phyloP scores from a whole-genome alignment of 1,140 invertebrate species.

The Drosophila ercepeae region DNA sequence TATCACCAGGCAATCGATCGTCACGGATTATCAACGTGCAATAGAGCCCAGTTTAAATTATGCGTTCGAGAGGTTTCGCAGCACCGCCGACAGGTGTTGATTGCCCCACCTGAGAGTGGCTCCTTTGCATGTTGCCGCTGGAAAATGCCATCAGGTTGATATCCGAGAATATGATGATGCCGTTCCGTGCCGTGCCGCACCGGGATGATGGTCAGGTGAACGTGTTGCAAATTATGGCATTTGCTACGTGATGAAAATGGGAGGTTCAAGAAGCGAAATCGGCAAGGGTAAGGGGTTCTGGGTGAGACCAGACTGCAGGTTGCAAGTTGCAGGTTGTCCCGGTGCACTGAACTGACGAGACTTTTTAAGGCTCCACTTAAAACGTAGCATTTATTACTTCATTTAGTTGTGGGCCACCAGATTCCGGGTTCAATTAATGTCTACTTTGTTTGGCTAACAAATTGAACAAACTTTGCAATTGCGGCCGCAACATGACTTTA shows the following conservation, averaged over 20 bases:
- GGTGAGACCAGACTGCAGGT: neutral
- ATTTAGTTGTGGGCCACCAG: conserved; percentile 46
- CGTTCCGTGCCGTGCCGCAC: conserved; percentile 15
- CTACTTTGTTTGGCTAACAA: conserved; percentile 73
- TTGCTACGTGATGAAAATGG: conserved; percentile 59
- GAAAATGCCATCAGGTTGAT: conserved; percentile 25
- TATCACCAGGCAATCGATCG: conserved; percentile 77
- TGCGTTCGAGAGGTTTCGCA: conserved; percentile 49
- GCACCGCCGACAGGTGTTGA: conserved; percentile 65
- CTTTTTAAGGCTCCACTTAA: neutral
- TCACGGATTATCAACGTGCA: conserved; percentile 77
- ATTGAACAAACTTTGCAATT: conserved; percentile 66
- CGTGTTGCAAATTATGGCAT: conserved; percentile 78
- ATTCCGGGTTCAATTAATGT: conserved; percentile 77
- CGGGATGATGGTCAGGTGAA: conserved; percentile 36
- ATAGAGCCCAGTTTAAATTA: conserved; percentile 64
- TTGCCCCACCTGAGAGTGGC: conserved; percentile 37
- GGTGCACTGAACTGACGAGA: conserved; percentile 15
- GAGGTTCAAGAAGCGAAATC: neutral
- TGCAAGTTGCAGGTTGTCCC: neutral
- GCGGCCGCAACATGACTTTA: conserved; percentile 71
- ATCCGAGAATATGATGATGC: conserved; percentile 33
- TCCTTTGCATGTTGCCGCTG: conserved; percentile 45
- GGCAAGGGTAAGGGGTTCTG: neutral
- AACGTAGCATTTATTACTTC: conserved; percentile 38